Base-by-base conservation (phyloP, 2,113 vertebrate species). In the Tachycineta bicolor region DNA sequence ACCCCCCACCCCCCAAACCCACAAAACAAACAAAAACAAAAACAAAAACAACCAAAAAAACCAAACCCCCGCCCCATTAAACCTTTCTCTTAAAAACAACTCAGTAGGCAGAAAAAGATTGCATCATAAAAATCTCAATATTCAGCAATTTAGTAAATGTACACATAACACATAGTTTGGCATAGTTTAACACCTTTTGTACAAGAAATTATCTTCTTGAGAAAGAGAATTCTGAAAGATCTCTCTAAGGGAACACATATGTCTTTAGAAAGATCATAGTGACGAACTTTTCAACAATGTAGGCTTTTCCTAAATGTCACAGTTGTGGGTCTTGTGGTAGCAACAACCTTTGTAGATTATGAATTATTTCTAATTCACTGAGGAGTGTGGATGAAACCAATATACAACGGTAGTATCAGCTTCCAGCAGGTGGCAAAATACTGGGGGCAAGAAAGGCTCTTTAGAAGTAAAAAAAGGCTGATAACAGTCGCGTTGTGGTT, bases 401-500 rank as follows among this genome's bases (percentile, higher is more conserved):
- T 14, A 46, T 3, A 50, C 3, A 41, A 9, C 11, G 18, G 34
- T 67, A 47, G 16, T 29, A 55, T 15, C 23, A 75, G 6, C 16
- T 76, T 75, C 16, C 9, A 87, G 24, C 5, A 49, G 64, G 37
- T 28, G 74, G 25, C 11, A 85, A 78, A 81, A 73, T 70, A 46
- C 1, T 19, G 5, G 13, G 6, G 28, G 17, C 0, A 8, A 44
- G 11, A 14, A 7, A 9, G 6, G 5, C 28, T 85, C 34, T 76
- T 82, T 11, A 34, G 37, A 77, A 47, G 3, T 18, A 16, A 1
- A 4, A 33, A 91, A 78, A 67, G 37, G 0, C 28, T 6, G 14
- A 31, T 44, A 5, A 5, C 3, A 37, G 25, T 73, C 0, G 0
- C 37, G 18, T 43, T 22, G 12, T 43, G 31, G 3, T 64, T 50